These are phyloP conservation scores for Drosophila bipectinata DNA, from an alignment of 1,140 invertebrate genomes.

Conservation along the genomic window DNA sequence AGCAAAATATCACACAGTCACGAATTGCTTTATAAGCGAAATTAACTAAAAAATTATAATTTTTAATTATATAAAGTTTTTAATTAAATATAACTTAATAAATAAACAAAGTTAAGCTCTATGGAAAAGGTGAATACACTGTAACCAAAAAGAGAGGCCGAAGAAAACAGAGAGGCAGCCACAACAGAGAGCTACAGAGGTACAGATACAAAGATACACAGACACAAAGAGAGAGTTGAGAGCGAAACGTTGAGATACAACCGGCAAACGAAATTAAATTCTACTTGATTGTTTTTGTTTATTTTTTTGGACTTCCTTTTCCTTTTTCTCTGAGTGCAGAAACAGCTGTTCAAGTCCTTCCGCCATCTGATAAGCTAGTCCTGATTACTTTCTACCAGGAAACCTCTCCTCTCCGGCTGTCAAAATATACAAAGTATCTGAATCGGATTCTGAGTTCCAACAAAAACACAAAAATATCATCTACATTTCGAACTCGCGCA, in stretches of 20 bases:
- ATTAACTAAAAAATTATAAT: not conserved
- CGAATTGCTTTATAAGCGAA: slow-evolving; percentile 10
- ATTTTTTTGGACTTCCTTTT: not conserved
- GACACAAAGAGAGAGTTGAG: not conserved
- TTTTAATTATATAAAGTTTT: not conserved
- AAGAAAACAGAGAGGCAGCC: not conserved
- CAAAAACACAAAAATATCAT: slow-evolving; percentile 7
- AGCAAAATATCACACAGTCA: slow-evolving; percentile 29
- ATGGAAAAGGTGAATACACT: slow-evolving; percentile 49
- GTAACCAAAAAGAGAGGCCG: slow-evolving; percentile 20
- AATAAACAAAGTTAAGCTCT: slow-evolving; percentile 23
- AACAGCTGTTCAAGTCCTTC: slow-evolving; percentile 46
- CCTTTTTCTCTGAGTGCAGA: not conserved
- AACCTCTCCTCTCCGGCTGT: slow-evolving; percentile 6
- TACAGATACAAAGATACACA: slow-evolving; percentile 17
- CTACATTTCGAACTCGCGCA: slow-evolving; percentile 5
- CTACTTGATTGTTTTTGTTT: not conserved
- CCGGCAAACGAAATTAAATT: slow-evolving; percentile 48
- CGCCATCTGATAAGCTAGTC: slow-evolving; percentile 24
- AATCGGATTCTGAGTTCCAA: not conserved
- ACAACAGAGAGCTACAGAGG: slow-evolving; percentile 4
- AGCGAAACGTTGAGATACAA: not conserved
- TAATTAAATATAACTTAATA: not conserved
- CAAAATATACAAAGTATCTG: slow-evolving; percentile 5
- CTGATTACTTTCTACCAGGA: not conserved